Conservation (phyloP, 2,113 vertebrate genomes). For the Chamaetylas fuelleborni region DNA sequence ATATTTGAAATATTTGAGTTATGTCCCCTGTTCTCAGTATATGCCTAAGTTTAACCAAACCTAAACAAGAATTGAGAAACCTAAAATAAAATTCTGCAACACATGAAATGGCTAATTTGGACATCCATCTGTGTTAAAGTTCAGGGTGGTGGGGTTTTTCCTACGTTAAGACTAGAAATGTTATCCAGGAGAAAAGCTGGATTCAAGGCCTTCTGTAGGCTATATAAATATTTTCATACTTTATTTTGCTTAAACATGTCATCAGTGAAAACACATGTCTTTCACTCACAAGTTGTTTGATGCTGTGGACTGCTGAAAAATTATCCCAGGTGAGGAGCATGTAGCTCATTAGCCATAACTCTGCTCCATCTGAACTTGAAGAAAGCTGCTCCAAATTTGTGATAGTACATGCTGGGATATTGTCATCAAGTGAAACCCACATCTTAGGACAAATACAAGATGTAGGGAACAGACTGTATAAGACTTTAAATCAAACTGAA, state of each 20-base stretch:
- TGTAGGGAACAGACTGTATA: not conserved
- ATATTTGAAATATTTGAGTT: not conserved
- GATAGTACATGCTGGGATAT: not conserved
- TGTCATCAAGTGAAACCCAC: not conserved
- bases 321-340: not conserved
- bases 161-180: not conserved
- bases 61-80: not conserved
- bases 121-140: not conserved
- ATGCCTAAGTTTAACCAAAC: not conserved
- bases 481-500: not conserved
- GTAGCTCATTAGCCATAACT: not conserved
- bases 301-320: not conserved
- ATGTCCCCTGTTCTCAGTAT: not conserved
- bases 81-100: not conserved
- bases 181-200: not conserved
- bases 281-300: not conserved
- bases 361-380: not conserved
- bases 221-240: not conserved
- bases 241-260: not conserved
- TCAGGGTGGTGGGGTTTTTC: rapidly evolving
- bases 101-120: not conserved
- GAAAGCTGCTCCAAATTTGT: not conserved
- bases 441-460: not conserved
- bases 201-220: not conserved
- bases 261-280: not conserved